phyloP scores from a whole-genome alignment of 2,113 vertebrate species.

The Uria aalge region DNA sequence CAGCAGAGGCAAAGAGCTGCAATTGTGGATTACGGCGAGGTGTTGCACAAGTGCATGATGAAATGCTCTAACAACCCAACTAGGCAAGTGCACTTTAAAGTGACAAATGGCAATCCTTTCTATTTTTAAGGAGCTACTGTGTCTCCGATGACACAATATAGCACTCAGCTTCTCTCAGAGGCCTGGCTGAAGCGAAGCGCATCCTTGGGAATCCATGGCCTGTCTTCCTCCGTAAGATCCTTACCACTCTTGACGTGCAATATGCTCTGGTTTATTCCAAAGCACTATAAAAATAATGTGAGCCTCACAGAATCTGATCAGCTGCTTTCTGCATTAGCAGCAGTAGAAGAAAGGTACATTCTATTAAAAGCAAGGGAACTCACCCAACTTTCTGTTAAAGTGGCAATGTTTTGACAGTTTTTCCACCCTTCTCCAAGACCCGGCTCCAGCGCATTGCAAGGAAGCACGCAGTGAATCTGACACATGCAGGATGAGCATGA shows the following conservation, averaged over 20 bases:
- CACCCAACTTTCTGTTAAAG: not conserved
- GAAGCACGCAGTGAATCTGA: not conserved
- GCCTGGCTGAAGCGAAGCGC: not conserved
- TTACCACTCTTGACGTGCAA: not conserved
- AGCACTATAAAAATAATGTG: not conserved
- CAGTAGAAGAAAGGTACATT: slow-evolving; percentile 5
- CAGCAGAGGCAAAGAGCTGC: not conserved
- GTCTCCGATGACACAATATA: not conserved
- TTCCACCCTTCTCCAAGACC: not conserved
- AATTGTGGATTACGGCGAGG: not conserved
- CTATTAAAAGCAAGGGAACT: slow-evolving; percentile 29
- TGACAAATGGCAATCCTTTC: not conserved
- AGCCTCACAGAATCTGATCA: not conserved
- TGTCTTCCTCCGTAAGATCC: not conserved
- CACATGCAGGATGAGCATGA: not conserved
- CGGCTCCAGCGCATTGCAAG: not conserved
- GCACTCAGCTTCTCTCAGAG: not conserved
- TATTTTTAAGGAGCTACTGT: not conserved
- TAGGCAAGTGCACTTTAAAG: not conserved
- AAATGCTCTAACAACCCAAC: not conserved
- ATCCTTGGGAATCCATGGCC: not conserved
- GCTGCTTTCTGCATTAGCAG: slow-evolving; percentile 39
- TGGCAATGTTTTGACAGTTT: not conserved
- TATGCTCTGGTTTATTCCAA: not conserved
- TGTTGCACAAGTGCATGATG: not conserved